These are phyloP conservation scores for Ecliptopera silaceata DNA, from an alignment of 2,888 invertebrate species.

Conservation along the genomic window DNA sequence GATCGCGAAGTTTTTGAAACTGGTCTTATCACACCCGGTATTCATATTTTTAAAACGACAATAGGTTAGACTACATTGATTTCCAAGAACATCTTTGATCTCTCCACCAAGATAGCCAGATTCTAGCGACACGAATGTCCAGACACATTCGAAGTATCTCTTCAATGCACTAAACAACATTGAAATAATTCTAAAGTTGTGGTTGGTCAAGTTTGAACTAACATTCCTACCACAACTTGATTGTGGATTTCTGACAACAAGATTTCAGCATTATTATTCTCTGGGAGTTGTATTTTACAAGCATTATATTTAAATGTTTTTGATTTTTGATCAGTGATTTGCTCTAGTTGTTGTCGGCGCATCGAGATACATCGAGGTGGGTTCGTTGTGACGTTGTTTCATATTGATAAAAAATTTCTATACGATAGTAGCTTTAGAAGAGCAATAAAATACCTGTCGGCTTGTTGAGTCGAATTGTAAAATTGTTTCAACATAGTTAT, in stretches of 20 bases:
- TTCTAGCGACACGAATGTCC: neutral
- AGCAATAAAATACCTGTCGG: constrained; percentile 64
- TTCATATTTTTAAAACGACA: neutral
- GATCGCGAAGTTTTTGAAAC: too few species aligned
- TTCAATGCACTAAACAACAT: neutral
- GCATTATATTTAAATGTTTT: neutral
- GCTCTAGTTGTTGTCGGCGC: constrained; percentile 49
- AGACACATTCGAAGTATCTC: neutral
- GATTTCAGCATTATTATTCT: neutral
- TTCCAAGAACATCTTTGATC: neutral
- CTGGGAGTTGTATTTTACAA: neutral
- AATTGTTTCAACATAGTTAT: constrained; percentile 56
- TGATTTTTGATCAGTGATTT: neutral
- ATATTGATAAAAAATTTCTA: constrained; percentile 47
- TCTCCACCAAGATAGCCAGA: neutral
- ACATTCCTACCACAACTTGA: neutral
- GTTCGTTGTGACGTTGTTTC: constrained; percentile 39
- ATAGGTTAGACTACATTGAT: neutral
- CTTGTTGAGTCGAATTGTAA: constrained; percentile 57
- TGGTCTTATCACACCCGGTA: too few species aligned
- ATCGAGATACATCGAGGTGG: constrained; percentile 59
- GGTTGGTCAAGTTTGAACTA: neutral
- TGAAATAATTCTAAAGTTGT: neutral
- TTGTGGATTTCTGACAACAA: neutral
- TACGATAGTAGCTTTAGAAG: constrained; percentile 48